phyloP scores from a whole-genome alignment of 2,888 invertebrate genomes.

The Carpatolechia fugitivella region DNA sequence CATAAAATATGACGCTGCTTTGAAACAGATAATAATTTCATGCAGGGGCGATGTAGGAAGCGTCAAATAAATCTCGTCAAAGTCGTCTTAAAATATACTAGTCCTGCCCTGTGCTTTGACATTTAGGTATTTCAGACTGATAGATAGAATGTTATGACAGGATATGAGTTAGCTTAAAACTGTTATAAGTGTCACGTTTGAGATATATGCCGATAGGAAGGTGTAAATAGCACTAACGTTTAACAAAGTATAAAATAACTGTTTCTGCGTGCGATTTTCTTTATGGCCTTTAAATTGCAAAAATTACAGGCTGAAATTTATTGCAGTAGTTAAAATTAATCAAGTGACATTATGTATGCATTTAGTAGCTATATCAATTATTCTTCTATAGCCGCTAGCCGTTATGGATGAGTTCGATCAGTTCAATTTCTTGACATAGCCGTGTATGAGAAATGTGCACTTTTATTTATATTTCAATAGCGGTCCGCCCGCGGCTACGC shows the following conservation, averaged over 20 bases:
- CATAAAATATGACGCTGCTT: constrained; percentile 16
- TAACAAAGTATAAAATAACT: background rate
- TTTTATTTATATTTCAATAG: too few relatives aligned
- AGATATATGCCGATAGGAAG: background rate
- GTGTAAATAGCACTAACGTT: constrained; percentile 1
- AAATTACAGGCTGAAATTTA: background rate
- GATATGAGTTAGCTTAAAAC: background rate
- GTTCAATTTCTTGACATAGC: too few relatives aligned
- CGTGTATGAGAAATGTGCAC: too few relatives aligned
- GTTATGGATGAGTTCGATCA: too few relatives aligned
- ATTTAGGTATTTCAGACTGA: background rate
- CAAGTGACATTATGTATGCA: too few relatives aligned
- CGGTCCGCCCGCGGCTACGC: too few relatives aligned
- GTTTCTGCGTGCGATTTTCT: background rate
- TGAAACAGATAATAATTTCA: constrained; percentile 20
- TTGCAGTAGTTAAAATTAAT: too few relatives aligned
- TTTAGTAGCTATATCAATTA: too few relatives aligned
- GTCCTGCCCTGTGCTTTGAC: background rate
- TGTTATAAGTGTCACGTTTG: background rate
- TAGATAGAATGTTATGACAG: background rate
- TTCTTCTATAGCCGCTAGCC: too few relatives aligned
- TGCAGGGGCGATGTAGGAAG: background rate
- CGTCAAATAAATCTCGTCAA: constrained; percentile 7
- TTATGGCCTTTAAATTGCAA: background rate
- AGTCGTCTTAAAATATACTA: constrained; percentile 1